Percentiles rank a stretch among this genome's conserved stretches.
Evolutionary conservation across 2,113 vertebrate species (phyloP).

Genomic region (Terrapene triunguis): DNA sequence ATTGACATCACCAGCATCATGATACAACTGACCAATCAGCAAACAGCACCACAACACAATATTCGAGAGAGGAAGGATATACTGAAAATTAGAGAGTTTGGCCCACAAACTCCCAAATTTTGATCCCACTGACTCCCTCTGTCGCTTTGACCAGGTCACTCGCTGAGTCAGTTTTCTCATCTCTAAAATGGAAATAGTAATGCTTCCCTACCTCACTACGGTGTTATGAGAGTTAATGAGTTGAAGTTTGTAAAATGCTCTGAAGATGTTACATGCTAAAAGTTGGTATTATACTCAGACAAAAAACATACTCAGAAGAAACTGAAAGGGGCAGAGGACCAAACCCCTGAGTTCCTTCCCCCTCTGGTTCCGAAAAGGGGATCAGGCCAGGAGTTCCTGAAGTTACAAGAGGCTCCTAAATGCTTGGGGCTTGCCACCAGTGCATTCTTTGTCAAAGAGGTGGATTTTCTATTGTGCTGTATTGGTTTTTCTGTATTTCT

Average conservation of each 20-base stretch:
- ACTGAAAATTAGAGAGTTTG: constrained; percentile 50
- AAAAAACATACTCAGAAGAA: not conserved
- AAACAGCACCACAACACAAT: constrained; percentile 1
- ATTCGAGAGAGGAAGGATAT: constrained; percentile 39
- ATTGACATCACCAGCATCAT: constrained; percentile 7
- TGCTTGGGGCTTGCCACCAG: not conserved
- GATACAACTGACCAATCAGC: constrained; percentile 12
- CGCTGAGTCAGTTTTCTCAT: constrained; percentile 40
- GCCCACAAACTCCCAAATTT: constrained; percentile 18
- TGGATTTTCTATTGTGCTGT: not conserved
- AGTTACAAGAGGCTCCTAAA: not conserved
- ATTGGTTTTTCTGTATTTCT: not conserved
- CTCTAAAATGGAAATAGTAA: constrained; percentile 25
- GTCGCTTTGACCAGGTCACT: not conserved
- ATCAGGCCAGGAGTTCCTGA: not conserved
- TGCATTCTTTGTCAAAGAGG: not conserved
- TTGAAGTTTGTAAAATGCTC: constrained; percentile 30
- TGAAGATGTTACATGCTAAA: not conserved
- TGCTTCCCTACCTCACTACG: not conserved
- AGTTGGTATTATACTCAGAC: not conserved
- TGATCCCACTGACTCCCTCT: constrained; percentile 35
- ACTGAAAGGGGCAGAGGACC: not conserved
- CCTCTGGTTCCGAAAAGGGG: not conserved
- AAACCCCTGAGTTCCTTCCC: not conserved
- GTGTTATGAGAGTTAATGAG: not conserved